phyloP scores from a whole-genome alignment of 2,113 vertebrate species.

The Tilapia sparmanii region DNA sequence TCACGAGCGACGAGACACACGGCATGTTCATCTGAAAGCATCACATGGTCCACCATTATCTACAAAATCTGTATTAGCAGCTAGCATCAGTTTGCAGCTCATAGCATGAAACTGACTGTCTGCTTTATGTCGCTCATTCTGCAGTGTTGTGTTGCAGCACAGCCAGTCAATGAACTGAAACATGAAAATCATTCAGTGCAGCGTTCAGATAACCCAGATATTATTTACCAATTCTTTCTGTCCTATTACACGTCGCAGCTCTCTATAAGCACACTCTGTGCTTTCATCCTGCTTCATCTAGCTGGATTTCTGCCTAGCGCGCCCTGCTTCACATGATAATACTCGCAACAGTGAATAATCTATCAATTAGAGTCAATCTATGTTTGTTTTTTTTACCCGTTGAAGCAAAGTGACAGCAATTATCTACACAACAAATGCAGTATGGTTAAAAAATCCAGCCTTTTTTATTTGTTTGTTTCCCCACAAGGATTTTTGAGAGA shows the following conservation, averaged over 20 bases:
- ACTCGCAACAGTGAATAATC: not conserved
- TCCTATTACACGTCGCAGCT: not conserved
- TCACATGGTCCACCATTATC: conserved; percentile 1
- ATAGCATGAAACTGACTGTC: conserved; percentile 28
- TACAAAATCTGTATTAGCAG: not conserved
- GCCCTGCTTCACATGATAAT: not conserved
- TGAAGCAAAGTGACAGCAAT: not conserved
- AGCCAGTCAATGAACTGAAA: not conserved
- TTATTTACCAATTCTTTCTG: not conserved
- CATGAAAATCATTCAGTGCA: not conserved
- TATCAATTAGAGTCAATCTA: not conserved
- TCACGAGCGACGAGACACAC: not conserved
- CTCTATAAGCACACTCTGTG: not conserved
- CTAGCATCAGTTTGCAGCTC: not conserved
- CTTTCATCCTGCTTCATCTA: not conserved
- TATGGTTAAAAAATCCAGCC: not conserved
- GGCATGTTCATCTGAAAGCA: not conserved
- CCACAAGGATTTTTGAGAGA: not conserved
- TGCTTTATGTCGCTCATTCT: conserved; percentile 30
- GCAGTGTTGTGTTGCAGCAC: not conserved
- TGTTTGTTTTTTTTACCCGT: not conserved
- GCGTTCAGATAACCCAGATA: not conserved
- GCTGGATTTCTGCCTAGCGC: not conserved
- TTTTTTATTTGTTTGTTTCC: not conserved
- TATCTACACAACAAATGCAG: not conserved